A percentile compares a stretch with the other conserved stretches of the same genome.
Evolutionary conservation across 2,888 invertebrate genomes (phyloP).

Genomic region (Boloria euphrosyne): DNA sequence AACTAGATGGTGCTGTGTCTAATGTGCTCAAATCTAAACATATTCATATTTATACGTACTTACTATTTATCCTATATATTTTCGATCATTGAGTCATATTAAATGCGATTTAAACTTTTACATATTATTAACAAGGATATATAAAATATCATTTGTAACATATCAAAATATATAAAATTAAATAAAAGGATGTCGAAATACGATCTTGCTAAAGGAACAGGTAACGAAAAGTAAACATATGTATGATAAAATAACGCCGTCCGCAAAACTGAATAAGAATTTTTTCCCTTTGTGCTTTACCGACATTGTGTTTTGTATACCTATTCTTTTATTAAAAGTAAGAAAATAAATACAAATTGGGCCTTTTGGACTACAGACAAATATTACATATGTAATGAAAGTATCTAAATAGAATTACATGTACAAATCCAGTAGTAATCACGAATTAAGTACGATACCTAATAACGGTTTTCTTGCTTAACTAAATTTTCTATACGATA

Average conservation of each 20-base stretch:
- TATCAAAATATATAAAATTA: slow-evolving; percentile 22
- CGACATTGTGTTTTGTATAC: slow-evolving; percentile 54
- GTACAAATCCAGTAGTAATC: too few species aligned
- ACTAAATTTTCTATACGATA: too few species aligned
- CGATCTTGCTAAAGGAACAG: slow-evolving; percentile 44
- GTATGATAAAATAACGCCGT: slow-evolving; percentile 55
- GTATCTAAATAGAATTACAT: background rate
- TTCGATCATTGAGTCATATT: too few species aligned
- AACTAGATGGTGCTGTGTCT: too few species aligned
- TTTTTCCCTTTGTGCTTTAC: slow-evolving; percentile 58
- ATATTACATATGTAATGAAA: background rate
- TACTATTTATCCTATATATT: background rate
- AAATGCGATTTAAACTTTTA: too few species aligned
- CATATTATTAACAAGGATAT: too few species aligned
- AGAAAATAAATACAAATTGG: slow-evolving; percentile 61
- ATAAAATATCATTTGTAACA: background rate
- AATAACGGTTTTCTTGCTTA: too few species aligned
- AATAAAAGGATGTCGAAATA: slow-evolving; percentile 47
- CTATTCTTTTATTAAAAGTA: slow-evolving; percentile 61
- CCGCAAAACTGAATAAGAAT: slow-evolving; percentile 58
- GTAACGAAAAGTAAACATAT: slow-evolving; percentile 50
- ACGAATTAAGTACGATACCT: too few species aligned
- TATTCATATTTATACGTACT: too few species aligned
- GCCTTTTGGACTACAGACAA: slow-evolving; percentile 29
- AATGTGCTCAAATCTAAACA: too few species aligned